Base-by-base conservation (phyloP, 1,140 invertebrate genomes). In the Hyles vespertilio region DNA sequence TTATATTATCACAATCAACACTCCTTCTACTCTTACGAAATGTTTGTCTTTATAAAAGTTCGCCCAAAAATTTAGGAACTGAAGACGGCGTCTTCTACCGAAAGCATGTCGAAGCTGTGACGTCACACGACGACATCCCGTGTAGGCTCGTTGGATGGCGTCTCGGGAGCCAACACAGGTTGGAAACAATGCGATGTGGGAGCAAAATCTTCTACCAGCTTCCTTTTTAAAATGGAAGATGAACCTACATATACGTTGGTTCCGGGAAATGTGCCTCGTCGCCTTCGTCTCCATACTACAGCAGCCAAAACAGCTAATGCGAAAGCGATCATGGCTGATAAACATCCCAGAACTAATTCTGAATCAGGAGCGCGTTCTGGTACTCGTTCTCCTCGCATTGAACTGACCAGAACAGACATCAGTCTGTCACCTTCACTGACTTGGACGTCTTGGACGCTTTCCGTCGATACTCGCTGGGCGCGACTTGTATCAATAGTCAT, bases 401-500 rank as follows among this genome's bases (percentile, higher is more conserved):
- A 91, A 65, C 91, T 91, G 6, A 92, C 91, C 48, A 92, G 74
- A 32, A 92, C 91, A 6, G 91, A 91, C 71, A 92, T 88, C 22
- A 92, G 75, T 9, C 91, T 90, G 61, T 91, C 91, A 11, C 85
- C 86, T 74, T 89, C 86, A 65, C 83, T 86, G 3, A 91, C 90
- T 75, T 91, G 90, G n/a, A 91, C 83, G 65, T 91, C 91, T 79
- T 91, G 90, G 53, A 91, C 90, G 60, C 91, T 91, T 75, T 92
- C 91, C 0, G 91, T 92, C 5, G 91, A 91, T 44, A 92, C 91
- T 56, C 91, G 89, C 72, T 91, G 90, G 36, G 91, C 91, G 59
- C 91, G 82, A 59, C 91, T 91, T 1, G 91, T 92, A 65, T 92
- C 91, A 57, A 92, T 87, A 46, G 91, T 91, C 91, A 92, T 92